Evolutionary conservation across 2,888 invertebrate genomes (phyloP).

Genomic region (Cantharis nigra): DNA sequence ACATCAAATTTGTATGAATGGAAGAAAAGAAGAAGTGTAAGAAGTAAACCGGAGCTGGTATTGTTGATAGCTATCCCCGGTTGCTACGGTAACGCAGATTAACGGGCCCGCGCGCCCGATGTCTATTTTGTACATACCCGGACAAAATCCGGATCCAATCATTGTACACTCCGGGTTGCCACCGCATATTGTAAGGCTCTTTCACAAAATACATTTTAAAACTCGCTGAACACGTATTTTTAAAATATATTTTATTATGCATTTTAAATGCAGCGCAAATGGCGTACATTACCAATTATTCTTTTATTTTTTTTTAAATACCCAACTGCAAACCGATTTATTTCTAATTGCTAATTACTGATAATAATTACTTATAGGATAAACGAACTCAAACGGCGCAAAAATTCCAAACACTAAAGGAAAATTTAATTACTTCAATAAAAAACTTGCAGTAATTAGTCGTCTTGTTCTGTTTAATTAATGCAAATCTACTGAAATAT

Average conservation of each 20-base stretch:
- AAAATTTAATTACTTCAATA: neutral
- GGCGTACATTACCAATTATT: neutral
- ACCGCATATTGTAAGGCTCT: slow-evolving; percentile 34
- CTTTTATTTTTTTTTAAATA: neutral
- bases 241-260: neutral
- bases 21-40: slow-evolving; percentile 33
- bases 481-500: too few relatives aligned
- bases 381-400: neutral
- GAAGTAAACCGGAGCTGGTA: slow-evolving; percentile 45
- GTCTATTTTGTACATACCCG: slow-evolving; percentile 57
- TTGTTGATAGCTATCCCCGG: slow-evolving; percentile 58
- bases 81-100: slow-evolving; percentile 57
- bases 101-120: slow-evolving; percentile 57
- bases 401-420: neutral
- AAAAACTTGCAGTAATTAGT: neutral
- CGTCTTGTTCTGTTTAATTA: neutral
- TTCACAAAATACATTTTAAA: slow-evolving; percentile 36
- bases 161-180: slow-evolving; percentile 51
- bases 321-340: neutral
- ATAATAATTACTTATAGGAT: neutral
- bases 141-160: slow-evolving; percentile 54
- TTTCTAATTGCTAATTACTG: neutral
- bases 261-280: neutral
- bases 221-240: neutral
- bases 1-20: slow-evolving; percentile 31